phyloP scores from a whole-genome alignment of 2,888 invertebrate species.

The Eucera pruinosa region DNA sequence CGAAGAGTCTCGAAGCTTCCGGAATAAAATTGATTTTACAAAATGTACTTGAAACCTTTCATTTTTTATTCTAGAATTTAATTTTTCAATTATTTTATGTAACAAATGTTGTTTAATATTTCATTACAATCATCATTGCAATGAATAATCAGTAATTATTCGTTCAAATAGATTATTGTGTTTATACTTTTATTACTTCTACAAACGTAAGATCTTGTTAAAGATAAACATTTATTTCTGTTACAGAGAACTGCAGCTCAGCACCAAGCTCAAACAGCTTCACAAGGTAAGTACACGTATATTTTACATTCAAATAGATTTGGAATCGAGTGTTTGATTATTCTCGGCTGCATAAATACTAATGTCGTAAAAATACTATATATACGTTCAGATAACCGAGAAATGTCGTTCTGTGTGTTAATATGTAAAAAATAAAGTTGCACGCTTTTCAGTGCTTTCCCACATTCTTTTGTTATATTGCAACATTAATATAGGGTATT shows the following conservation, averaged over 20 bases:
- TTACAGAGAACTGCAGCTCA: constrained; percentile 89
- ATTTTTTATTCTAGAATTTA: not conserved
- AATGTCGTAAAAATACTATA: not conserved
- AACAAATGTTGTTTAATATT: not conserved
- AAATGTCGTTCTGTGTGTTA: constrained; percentile 16
- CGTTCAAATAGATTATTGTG: no score
- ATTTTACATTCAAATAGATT: constrained; percentile 16
- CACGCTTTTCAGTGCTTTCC: no score
- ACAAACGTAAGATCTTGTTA: no score
- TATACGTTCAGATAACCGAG: constrained; percentile 27
- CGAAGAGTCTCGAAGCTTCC: constrained; percentile 89
- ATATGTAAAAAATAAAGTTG: constrained; percentile 5
- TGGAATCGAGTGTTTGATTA: constrained; percentile 54
- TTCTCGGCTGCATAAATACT: constrained; percentile 10
- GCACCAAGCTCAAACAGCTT: constrained; percentile 87
- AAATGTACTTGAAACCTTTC: constrained; percentile 80
- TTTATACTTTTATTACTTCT: no score
- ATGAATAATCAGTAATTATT: no score
- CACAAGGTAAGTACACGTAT: constrained; percentile 85
- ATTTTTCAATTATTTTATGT: not conserved
- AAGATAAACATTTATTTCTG: constrained; percentile 78
- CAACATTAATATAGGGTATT: no score
- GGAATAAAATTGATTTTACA: constrained; percentile 88
- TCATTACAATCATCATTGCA: not conserved
- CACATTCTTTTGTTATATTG: no score